Base-by-base conservation (phyloP, 2,113 vertebrate genomes). In the Phyllopteryx taeniolatus region DNA sequence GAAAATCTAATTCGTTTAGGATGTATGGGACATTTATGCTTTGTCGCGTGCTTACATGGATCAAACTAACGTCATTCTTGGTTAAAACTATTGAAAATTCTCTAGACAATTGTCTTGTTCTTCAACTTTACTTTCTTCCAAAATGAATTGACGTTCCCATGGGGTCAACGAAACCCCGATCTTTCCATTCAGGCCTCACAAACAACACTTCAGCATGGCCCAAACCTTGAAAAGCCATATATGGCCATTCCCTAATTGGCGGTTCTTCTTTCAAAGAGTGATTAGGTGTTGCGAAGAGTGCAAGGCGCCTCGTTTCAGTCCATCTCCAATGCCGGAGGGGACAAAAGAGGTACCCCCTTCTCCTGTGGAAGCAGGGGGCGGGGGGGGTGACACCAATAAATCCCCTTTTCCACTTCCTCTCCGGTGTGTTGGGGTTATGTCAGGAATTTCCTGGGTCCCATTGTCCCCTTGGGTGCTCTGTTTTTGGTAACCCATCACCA, bases 401-500 rank as follows among this genome's bases (percentile, higher is more conserved):
- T 79, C 84, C 87, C 87, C 85, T 83, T 78, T 79, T 86, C 82
- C 81, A 87, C 87, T 90, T 92, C 89, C 86, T 91, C 88, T 89
- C 84, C 80, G 86, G 88, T 89, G 91, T 91, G 90, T 85, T 85
- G 86, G 87, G 90, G 91, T 92, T 91, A 92, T 91, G 90, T 91
- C 88, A 91, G 90, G 91, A 92, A 92, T 91, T 87, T 91, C 90
- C 89, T 78, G 80, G 77, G 84, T 85, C 87, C 87, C 72, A 91
- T 92, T 91, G 89, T 91, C 87, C 81, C 79, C 76, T 39, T 43
- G 62, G 74, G 83, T 85, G 79, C 84, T 90, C 89, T 90, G 90
- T 90, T 91, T 91, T 89, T 89, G 89, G 90, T 91, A 90, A 91
- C 87, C 89, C 84, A 83, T 91, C 90, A 91, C 89, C 90, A 87